phyloP scores from a whole-genome alignment of 2,888 invertebrate genomes.

The Cheilosia soror region DNA sequence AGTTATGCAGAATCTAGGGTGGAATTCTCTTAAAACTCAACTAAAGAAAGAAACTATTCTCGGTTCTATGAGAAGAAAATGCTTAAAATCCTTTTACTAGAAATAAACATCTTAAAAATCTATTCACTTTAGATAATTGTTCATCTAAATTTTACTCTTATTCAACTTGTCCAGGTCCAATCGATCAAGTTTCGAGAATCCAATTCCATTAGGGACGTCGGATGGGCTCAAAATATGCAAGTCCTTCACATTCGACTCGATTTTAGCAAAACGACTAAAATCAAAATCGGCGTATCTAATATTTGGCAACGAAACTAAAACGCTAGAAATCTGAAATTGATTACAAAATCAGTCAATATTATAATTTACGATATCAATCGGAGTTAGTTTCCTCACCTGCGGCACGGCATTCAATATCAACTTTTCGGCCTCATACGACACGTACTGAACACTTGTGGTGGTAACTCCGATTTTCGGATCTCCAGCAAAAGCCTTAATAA shows the following conservation, averaged over 20 bases:
- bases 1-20: too few species aligned
- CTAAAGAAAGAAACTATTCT: too few species aligned
- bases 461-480: conserved; percentile 69
- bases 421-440: conserved; percentile 70
- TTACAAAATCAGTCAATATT: not conserved
- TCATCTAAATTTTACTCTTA: conserved; percentile 27
- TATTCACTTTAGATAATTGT: not conserved
- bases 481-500: conserved; percentile 74
- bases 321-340: conserved; percentile 69
- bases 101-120: not conserved
- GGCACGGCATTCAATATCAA: conserved; percentile 70
- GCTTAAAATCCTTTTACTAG: too few species aligned
- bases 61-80: too few species aligned
- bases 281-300: conserved; percentile 69
- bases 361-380: not conserved
- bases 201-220: conserved; percentile 66
- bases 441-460: conserved; percentile 76
- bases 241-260: conserved; percentile 60
- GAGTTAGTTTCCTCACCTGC: conserved; percentile 55
- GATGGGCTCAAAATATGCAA: conserved; percentile 60
- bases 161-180: conserved; percentile 20
- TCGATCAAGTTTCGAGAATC: conserved; percentile 76
- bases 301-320: conserved; percentile 70
- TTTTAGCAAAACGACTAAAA: conserved; percentile 74
- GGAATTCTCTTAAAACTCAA: too few species aligned